Evolutionary conservation across 2,888 invertebrate species (phyloP), one percentile per base, ranked within the genome.

Genomic region (Hoplodrina ambigua): DNA sequence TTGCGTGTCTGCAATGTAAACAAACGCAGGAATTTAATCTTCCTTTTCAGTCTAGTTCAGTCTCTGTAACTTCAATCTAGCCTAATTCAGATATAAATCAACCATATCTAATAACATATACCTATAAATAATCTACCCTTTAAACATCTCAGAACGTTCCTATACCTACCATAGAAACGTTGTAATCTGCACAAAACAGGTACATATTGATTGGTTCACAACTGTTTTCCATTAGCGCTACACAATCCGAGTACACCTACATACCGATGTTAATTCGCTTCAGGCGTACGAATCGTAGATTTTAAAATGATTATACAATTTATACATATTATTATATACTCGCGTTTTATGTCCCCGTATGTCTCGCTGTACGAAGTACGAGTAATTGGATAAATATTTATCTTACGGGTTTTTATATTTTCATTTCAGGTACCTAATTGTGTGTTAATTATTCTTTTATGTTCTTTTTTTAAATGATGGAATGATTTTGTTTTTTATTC

Each of bases 181-280:
- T 82, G 69, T 78, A 81, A 82, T 82, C 78, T 73, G 58, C 75
- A 80, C 77, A 84, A 86, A 86, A 78, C 86, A 88, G 86, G 85
- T 72, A 67, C 46, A 46, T 87, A 85, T 80, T 82, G 80, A 85
- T 87, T 85, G 87, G 80, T 85, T 87, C 88, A 91, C 92, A 92
- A 88, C 88, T 85, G 88, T 92, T 91, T 92, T 90, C 92, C 92
- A 93, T 93, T 92, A 93, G 87, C 81, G 87, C 61, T 83, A 89
- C 89, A 87, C 88, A 88, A 83, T 78, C 65, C 60, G 69, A 80
- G 67, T 85, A 88, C 69, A 52, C 44, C 25, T 83, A 59, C 86
- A 87, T 71, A 67, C 62, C 44, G 80, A 56, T 70, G 64, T 81
- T 86, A 86, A 86, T 85, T 86, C 79, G 88, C 87, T 83, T 72